Evolutionary conservation across 2,888 invertebrate genomes (phyloP), one percentile per base, ranked within the genome.

Genomic region (Elegia similella): DNA sequence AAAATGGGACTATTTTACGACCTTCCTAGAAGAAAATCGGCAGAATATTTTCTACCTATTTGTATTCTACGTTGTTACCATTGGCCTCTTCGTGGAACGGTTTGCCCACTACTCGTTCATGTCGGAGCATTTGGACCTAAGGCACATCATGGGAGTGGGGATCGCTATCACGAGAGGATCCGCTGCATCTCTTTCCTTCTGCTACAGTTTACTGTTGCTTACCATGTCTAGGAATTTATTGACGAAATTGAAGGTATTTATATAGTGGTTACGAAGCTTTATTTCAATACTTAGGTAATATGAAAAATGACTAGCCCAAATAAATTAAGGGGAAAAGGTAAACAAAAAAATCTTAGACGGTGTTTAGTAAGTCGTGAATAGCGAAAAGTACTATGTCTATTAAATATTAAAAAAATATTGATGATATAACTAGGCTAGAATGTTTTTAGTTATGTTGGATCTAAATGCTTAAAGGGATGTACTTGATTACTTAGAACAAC

Each of bases 61-160:
- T 81, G 93, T 98, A 7, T 99, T 98, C 88, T 98, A 98, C 78
- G 97, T 98, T n/a, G 94, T 97, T 48, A 98, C 98, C 1, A 96
- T 98, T 64, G 97, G 96, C 0, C 84, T 98, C n/a, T 99, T 98
- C 77, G 95, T 98, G 7, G 98, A 98, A 80, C 92, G 98, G 77
- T 99, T 98, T 76, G 98, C 98, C 57, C 97, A 98, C 89, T 98
- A 98, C 79, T 97, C 98, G 0, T 98, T 98, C 82, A 97, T 98
- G 96, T 95, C 98, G 0, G 98, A 99, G 76, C 98, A 98, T 83
- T 95, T 98, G 23, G 98, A 99, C 83, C 86, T 99, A 67, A 92
- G 98, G 0, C 98, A 98, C 75, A 98, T 99, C 46, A 98, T 99
- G 98, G 98, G 98, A 1, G 97, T 98, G 1, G 98, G 98, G 0